Evolutionary conservation across 1,140 invertebrate species (phyloP).

Genomic region (Drosophila hydei): DNA sequence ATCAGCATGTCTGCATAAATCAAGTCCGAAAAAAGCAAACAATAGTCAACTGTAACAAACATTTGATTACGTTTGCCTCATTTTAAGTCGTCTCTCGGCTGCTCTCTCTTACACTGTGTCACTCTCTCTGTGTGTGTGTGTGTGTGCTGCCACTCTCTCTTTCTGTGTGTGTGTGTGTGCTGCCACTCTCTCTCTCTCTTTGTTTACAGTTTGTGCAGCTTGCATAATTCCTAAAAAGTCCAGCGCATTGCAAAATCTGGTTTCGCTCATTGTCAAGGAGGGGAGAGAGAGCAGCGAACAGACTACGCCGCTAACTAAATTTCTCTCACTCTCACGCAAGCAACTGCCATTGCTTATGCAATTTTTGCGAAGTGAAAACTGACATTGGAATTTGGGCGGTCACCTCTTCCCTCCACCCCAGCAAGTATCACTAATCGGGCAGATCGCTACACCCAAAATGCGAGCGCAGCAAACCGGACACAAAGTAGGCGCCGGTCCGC

Average conservation of each 20-base stretch:
- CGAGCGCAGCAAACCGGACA: slow-evolving; percentile 40
- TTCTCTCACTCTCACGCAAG: slow-evolving; percentile 5
- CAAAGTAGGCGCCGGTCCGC: slow-evolving; percentile 74
- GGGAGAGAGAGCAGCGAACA: slow-evolving; percentile 2
- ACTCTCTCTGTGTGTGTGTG: slow-evolving; percentile 1
- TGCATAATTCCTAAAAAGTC: slow-evolving; percentile 59
- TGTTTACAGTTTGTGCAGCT: slow-evolving; percentile 47
- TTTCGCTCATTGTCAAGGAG: slow-evolving; percentile 25
- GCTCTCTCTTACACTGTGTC: slow-evolving; percentile 12
- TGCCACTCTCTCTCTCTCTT: background rate
- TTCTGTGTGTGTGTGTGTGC: slow-evolving; percentile 2
- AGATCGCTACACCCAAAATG: slow-evolving; percentile 72
- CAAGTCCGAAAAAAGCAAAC: slow-evolving; percentile 46
- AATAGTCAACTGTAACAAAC: slow-evolving; percentile 43
- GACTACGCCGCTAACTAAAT: background rate
- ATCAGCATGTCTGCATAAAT: slow-evolving; percentile 42
- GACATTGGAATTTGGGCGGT: slow-evolving; percentile 48
- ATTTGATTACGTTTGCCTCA: slow-evolving; percentile 40
- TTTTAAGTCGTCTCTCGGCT: slow-evolving; percentile 18
- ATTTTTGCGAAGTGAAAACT: slow-evolving; percentile 65
- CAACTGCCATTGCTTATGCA: slow-evolving; percentile 60
- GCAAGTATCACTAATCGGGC: slow-evolving; percentile 44
- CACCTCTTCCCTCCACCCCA: background rate
- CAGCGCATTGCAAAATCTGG: slow-evolving; percentile 61
- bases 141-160: background rate